A percentile compares a stretch with the other conserved stretches of the same genome.
phyloP scores from a whole-genome alignment of 2,797 vertebrate species.

The Melanotaenia pygmaea region DNA sequence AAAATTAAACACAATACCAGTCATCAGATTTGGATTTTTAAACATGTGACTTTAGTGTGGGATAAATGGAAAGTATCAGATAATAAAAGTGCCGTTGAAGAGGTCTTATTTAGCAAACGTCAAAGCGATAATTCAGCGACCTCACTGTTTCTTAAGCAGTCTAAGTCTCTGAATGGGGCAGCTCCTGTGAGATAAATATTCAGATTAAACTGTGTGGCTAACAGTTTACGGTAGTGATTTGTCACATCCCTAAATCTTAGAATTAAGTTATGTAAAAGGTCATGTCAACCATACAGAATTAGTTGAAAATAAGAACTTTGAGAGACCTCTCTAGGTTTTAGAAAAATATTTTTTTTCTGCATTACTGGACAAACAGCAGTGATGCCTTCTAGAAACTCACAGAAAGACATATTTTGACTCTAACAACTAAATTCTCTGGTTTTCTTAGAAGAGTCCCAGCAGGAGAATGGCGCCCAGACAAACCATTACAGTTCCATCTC shows the following conservation, averaged over 20 bases:
- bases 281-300: not conserved
- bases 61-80: not conserved
- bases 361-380: not conserved
- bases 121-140: not conserved
- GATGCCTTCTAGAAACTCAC: not conserved
- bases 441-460: conserved; percentile 65
- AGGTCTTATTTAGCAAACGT: not conserved
- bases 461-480: conserved; percentile 69
- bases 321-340: not conserved
- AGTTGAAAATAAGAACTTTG: not conserved
- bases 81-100: not conserved
- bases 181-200: not conserved
- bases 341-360: too few species aligned
- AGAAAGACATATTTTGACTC: not conserved
- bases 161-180: too few species aligned
- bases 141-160: too few species aligned
- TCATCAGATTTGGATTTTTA: not conserved
- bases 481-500: conserved; percentile 77
- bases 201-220: not conserved
- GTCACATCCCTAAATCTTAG: not conserved
- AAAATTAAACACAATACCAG: not conserved
- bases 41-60: too few species aligned
- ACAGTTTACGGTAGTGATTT: not conserved
- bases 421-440: conserved; percentile 6
- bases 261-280: not conserved